Evolutionary conservation across 2,113 vertebrate species (phyloP).

Genomic region (Dolichallabes microphthalmus): DNA sequence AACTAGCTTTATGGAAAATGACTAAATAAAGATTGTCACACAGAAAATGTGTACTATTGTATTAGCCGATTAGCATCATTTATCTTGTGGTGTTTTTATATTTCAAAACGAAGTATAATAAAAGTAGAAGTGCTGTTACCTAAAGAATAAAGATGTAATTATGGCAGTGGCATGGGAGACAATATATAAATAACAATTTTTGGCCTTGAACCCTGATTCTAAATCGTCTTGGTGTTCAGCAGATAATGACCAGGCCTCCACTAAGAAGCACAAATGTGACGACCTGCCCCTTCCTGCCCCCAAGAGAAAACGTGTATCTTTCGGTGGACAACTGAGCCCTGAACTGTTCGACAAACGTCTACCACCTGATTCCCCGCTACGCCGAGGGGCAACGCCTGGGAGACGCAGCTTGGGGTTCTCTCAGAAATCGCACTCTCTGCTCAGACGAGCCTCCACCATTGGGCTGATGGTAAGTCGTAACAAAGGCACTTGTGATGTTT

Average conservation of each 20-base stretch:
- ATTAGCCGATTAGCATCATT: too few relatives aligned
- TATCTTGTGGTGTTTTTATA: too few relatives aligned
- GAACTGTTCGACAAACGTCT: constrained; percentile 87
- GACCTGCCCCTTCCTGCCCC: constrained; percentile 40
- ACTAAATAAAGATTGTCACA: too few relatives aligned
- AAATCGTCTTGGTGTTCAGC: neutral
- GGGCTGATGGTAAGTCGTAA: constrained; percentile 63
- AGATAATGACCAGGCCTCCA: constrained; percentile 35
- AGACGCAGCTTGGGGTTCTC: constrained; percentile 63
- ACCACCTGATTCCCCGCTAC: constrained; percentile 83
- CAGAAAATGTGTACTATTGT: too few relatives aligned
- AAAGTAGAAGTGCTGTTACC: too few relatives aligned
- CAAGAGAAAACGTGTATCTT: constrained; percentile 85
- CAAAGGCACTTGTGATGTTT: neutral
- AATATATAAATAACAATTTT: too few relatives aligned
- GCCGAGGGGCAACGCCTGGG: constrained; percentile 76
- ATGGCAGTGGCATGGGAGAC: too few relatives aligned
- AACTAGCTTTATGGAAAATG: too few relatives aligned
- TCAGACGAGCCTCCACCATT: constrained; percentile 74
- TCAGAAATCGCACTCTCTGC: constrained; percentile 62
- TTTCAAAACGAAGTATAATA: too few relatives aligned
- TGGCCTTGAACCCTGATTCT: neutral
- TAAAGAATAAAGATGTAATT: too few relatives aligned
- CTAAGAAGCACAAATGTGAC: constrained; percentile 70
- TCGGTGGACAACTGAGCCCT: constrained; percentile 80